Conservation (phyloP, 1,140 invertebrate species). For the Chymomyza costata region DNA sequence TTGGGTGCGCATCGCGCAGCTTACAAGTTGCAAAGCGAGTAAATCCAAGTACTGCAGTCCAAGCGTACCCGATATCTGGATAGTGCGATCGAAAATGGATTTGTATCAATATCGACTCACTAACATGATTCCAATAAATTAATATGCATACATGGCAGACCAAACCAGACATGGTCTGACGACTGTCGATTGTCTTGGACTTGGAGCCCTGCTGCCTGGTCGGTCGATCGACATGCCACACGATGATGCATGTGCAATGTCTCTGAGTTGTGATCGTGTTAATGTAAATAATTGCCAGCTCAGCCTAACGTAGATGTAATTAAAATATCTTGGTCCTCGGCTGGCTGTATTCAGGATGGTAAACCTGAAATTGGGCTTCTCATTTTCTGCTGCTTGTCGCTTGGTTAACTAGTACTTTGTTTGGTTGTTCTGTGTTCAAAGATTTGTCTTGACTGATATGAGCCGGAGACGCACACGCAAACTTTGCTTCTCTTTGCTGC, state of each 20-base stretch:
- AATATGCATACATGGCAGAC: slow-evolving; percentile 70
- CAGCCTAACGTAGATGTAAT: slow-evolving; percentile 54
- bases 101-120: slow-evolving; percentile 75
- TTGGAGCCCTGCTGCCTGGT: slow-evolving; percentile 2
- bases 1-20: background rate
- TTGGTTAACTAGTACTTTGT: slow-evolving; percentile 20
- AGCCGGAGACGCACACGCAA: slow-evolving; percentile 63
- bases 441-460: slow-evolving; percentile 66
- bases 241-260: slow-evolving; percentile 74
- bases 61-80: slow-evolving; percentile 32
- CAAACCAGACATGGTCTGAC: slow-evolving; percentile 12
- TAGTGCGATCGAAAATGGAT: slow-evolving; percentile 70
- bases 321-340: slow-evolving; percentile 46
- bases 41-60: background rate
- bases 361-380: slow-evolving; percentile 43
- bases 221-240: slow-evolving; percentile 60
- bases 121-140: slow-evolving; percentile 75
- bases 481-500: slow-evolving; percentile 11
- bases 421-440: slow-evolving; percentile 45
- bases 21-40: background rate
- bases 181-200: slow-evolving; percentile 41
- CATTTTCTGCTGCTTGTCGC: slow-evolving; percentile 42
- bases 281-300: slow-evolving; percentile 74
- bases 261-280: slow-evolving; percentile 74
- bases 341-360: too few species aligned